Evolutionary conservation across 2,113 vertebrate genomes (phyloP).

Genomic region (Astatotilapia flaviijosephi): DNA sequence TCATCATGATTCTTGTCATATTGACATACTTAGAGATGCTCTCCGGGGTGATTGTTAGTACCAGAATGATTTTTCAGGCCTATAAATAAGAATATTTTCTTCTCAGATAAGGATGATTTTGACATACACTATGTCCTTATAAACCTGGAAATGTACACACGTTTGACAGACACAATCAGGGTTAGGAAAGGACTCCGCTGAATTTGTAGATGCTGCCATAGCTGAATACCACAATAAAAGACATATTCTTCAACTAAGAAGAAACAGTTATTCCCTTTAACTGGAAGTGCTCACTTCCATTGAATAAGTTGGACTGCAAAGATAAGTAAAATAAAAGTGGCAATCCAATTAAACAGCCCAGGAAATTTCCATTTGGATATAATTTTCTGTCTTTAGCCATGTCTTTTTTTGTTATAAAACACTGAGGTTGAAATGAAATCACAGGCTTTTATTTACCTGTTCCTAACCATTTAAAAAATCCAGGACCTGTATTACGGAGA

Average conservation of each 20-base stretch:
- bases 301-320: constrained; percentile 43
- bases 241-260: constrained; percentile 46
- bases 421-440: constrained; percentile 73
- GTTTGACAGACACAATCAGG: neutral
- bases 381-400: constrained; percentile 55
- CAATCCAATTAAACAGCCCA: constrained; percentile 75
- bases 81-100: constrained; percentile 49
- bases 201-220: constrained; percentile 16
- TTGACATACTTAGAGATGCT: constrained; percentile 53
- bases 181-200: neutral
- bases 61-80: constrained; percentile 21
- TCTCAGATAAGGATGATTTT: constrained; percentile 4
- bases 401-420: constrained; percentile 71
- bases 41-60: constrained; percentile 26
- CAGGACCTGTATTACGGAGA: constrained; percentile 66
- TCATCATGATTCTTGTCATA: constrained; percentile 64
- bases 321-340: constrained; percentile 73
- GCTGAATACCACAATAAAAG: constrained; percentile 38
- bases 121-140: neutral
- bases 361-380: constrained; percentile 65
- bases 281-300: constrained; percentile 67
- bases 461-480: constrained; percentile 59
- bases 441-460: constrained; percentile 73
- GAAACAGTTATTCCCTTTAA: constrained; percentile 57
- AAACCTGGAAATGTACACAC: constrained; percentile 1